Base-by-base conservation (phyloP, 2,113 vertebrate genomes). In the Vanacampus margaritifer region DNA sequence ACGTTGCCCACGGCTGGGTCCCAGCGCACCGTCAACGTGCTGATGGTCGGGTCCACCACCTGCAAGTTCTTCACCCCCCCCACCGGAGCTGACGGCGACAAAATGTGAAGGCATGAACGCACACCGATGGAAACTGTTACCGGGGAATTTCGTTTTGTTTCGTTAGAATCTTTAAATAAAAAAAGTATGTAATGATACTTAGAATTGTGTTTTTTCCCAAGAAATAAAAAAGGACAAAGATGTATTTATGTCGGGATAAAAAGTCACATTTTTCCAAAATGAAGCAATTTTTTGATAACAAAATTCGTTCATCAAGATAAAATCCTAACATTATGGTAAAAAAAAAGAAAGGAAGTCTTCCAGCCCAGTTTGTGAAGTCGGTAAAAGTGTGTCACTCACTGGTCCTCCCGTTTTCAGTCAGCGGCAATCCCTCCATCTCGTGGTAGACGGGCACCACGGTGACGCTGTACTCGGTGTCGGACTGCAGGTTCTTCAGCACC, bases 1-100 rank as follows among this genome's bases (percentile, higher is more conserved):
- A 95, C 95, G 53, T 88, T 94, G 24, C 96, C 95, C 70, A 95
- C 94, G 0, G 95, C 95, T 0, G 95, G 94, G 19, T 96, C 95
- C 96, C 96, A 98, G 41, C 94, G 91, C 21, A 91, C 85, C 0
- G 86, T 95, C 79, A 98, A 75, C 0, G 92, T 89, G 83, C 85
- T 94, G 72, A 91, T 91, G 58, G 95, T 94, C 2, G 95, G 94
- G 67, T 98, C 94, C 8, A 89, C 92, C 39, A 96, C 94, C 64
- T 93, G 68, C 39, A 96, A 70, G 78, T 97, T 98, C 87, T 85
- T 94, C 43, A 96, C 94, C 0, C 94, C 94, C 14, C 91, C 95
- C 67, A 98, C 67, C 39, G 95, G 95, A 76, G 94, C 96, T 98
- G 84, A 70, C 36, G 87, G n/a, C 17, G 48, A 45, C 14, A 9